Percentiles rank a stretch among this genome's conserved stretches.
Evolutionary conservation across 37 sponge, comb jelly and placozoan species (phyloP).

Genomic region (Cliona cf. orientalis): DNA sequence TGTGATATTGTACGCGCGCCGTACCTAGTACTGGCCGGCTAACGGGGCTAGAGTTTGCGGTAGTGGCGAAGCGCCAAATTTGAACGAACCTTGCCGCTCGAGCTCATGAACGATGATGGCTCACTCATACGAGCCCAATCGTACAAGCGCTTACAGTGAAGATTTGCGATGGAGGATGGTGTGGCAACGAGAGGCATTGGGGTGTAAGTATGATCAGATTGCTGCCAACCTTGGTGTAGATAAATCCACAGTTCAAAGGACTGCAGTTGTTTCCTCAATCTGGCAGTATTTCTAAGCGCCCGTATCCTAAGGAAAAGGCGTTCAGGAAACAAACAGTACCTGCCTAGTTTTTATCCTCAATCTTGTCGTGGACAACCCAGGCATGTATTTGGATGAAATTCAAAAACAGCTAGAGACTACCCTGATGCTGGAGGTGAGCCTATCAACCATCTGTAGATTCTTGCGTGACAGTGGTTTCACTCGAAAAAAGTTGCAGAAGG

Average conservation of each 20-base stretch:
- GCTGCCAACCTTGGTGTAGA: constrained; percentile 38
- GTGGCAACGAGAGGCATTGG: constrained; percentile 26
- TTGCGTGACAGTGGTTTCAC: constrained; percentile 34
- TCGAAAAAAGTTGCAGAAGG: constrained; percentile 10
- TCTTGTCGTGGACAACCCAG: constrained; percentile 28
- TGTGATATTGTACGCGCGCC: too few relatives aligned
- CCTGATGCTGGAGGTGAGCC: background rate
- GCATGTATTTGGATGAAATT: constrained; percentile 26
- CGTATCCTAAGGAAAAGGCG: constrained; percentile 12
- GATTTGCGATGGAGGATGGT: constrained; percentile 44
- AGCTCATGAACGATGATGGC: too few relatives aligned
- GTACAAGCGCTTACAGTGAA: constrained; percentile 37
- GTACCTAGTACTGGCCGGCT: too few relatives aligned
- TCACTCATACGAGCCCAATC: background rate
- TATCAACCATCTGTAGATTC: constrained; percentile 23
- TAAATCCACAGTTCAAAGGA: constrained; percentile 16
- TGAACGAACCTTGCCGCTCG: too few relatives aligned
- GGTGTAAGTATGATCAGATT: background rate
- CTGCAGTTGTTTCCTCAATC: constrained; percentile 12
- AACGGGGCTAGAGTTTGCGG: too few relatives aligned
- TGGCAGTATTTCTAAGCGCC: constrained; percentile 17
- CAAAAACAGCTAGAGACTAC: constrained; percentile 5
- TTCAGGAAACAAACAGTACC: constrained; percentile 7
- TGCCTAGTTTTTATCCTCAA: constrained; percentile 35
- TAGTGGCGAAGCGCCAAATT: too few relatives aligned